phyloP scores from a whole-genome alignment of 2,113 vertebrate species.

The Dicaeum eximium region DNA sequence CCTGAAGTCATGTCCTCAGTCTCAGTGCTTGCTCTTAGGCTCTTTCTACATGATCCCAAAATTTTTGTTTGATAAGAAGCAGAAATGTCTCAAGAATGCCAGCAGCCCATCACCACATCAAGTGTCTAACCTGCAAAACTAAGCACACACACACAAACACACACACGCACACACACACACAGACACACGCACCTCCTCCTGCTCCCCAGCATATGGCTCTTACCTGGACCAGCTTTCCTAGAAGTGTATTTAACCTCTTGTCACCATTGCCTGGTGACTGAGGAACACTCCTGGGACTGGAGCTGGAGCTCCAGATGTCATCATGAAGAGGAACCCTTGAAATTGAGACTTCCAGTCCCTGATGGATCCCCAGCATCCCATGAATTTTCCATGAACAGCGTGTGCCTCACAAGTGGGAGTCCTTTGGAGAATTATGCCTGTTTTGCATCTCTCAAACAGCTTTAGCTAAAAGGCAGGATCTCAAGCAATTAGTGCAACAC shows the following conservation, averaged over 20 bases:
- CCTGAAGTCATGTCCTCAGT: neutral
- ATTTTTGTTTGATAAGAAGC: neutral
- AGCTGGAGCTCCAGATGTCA: neutral
- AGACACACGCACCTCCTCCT: neutral
- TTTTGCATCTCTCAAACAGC: constrained; percentile 10
- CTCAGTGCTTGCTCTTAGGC: neutral
- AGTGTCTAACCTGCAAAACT: neutral
- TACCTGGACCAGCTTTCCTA: neutral
- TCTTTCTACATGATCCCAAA: neutral
- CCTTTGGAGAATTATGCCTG: neutral
- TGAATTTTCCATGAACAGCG: neutral
- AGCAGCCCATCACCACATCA: neutral
- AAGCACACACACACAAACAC: no score
- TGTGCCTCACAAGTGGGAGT: neutral
- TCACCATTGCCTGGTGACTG: neutral
- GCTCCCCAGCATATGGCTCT: neutral
- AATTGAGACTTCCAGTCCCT: neutral
- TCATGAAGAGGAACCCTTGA: neutral
- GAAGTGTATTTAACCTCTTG: neutral
- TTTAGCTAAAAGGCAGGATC: neutral
- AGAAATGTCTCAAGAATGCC: neutral
- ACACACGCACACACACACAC: no score
- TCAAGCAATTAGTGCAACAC: neutral
- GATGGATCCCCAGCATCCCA: neutral
- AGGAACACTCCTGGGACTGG: neutral